Base-by-base conservation (phyloP, 2,797 vertebrate species). In the Darevskia mixta region DNA sequence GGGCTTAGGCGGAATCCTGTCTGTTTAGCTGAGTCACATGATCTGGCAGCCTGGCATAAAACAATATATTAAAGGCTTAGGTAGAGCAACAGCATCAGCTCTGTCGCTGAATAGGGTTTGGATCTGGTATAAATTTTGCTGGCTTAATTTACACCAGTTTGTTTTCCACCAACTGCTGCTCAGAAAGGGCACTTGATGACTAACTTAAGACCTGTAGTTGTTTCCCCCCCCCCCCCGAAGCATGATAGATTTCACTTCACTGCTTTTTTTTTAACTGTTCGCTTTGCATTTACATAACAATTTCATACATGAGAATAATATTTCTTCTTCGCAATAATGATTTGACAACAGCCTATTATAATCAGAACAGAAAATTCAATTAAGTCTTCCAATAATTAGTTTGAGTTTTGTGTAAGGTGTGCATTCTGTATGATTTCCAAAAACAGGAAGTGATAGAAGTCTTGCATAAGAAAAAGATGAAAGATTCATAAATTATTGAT, bases 261-360 rank as follows among this genome's bases (percentile, higher is more conserved):
- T 90, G 89, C 86, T 92, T 76, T 86, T 72, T 72, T 45, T 73
- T 78, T 35, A 49, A 92, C 76, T 75, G 55, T 55, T 86, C 25
- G 43, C 10, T 64, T 89, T 71, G 25, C 86, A 80, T 85, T 41
- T 25, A 38, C 17, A 41, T 79, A 32, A 61, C 85, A 84, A 32
- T 69, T 87, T 87, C n/a, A 85, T 84, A 90, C 55, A 77, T 71
- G 41, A 88, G 71, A 92, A 20, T 32, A 69, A 81, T 89, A 91
- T 81, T 88, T 84, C 79, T 79, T 23, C 82, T 85, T 86, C 83
- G 72, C 7, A 4, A 89, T 81, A 88, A 87, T 82, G 75, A 6
- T 89, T 92, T 88, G 88, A 77, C 72, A 90, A 92, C 76, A 90
- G 45, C 83, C 85, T 89, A 82, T 88, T 91, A 89, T 88, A 90